These are phyloP conservation scores for Ceramica pisi DNA, from an alignment of 2,888 invertebrate species.

Conservation along the genomic window DNA sequence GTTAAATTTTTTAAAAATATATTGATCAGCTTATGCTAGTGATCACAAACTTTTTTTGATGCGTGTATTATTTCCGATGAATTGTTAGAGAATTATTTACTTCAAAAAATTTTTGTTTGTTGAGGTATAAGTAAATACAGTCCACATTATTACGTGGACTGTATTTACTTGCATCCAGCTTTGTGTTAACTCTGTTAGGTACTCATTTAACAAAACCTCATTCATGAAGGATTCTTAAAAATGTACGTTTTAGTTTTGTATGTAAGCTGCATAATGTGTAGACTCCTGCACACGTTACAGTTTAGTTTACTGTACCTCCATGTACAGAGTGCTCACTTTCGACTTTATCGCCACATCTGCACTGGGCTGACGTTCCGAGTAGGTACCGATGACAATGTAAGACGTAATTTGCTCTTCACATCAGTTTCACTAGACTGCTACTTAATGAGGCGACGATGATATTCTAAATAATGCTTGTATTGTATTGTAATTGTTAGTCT, in stretches of 20 bases:
- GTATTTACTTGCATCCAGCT: neutral
- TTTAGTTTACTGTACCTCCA: neutral
- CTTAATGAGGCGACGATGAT: slow-evolving; percentile 56
- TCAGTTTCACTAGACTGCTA: slow-evolving; percentile 65
- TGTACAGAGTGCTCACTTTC: slow-evolving; percentile 54
- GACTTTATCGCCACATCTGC: slow-evolving; percentile 56
- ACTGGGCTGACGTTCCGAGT: slow-evolving; percentile 24
- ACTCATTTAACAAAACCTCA: too few relatives aligned
- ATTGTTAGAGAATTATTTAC: neutral
- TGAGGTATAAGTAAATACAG: neutral
- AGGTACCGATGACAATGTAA: slow-evolving; percentile 63
- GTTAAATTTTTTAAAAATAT: too few relatives aligned
- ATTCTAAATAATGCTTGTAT: slow-evolving; percentile 52
- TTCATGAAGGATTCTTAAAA: neutral
- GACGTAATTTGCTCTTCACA: slow-evolving; percentile 59
- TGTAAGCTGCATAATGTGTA: neutral
- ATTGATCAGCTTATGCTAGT: too few relatives aligned
- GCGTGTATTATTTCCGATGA: too few relatives aligned
- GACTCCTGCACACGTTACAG: neutral
- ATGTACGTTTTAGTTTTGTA: neutral
- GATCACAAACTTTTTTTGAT: too few relatives aligned
- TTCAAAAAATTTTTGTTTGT: too few relatives aligned
- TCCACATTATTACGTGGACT: too few relatives aligned
- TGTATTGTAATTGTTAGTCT: slow-evolving; percentile 50
- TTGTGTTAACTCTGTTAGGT: neutral